These are phyloP conservation scores for Peromyscus leucopus DNA, from an alignment of 2,113 vertebrate genomes.

Conservation along the genomic window DNA sequence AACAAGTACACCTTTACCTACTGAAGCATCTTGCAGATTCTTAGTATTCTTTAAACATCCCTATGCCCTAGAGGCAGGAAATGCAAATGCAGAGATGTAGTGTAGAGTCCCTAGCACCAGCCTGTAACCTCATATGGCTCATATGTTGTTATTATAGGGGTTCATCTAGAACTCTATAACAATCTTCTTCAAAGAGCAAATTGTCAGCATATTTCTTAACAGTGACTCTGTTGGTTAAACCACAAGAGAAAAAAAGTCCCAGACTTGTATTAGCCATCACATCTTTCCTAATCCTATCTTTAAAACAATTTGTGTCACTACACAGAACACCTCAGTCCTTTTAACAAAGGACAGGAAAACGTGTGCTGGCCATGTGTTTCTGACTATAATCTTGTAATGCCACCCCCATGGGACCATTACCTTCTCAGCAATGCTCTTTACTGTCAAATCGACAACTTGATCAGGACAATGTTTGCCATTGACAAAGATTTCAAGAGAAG, in stretches of 20 bases:
- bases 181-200: conserved; percentile 53
- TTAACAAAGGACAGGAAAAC: neutral
- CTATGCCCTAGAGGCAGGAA: conserved; percentile 1
- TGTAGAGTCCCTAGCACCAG: conserved; percentile 9
- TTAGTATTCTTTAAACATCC: neutral
- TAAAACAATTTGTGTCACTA: conserved; percentile 56
- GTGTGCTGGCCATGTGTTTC: neutral
- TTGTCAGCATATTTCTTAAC: conserved; percentile 21
- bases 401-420: neutral
- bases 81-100: neutral
- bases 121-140: conserved; percentile 23
- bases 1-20: neutral
- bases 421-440: neutral
- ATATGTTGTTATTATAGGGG: conserved; percentile 2
- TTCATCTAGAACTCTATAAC: neutral
- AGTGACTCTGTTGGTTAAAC: conserved; percentile 57
- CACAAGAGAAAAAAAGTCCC: neutral
- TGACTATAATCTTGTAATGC: conserved; percentile 4
- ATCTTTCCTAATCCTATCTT: conserved; percentile 52
- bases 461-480: neutral
- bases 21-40: neutral
- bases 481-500: neutral
- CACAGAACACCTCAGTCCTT: neutral
- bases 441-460: neutral
- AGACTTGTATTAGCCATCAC: conserved; percentile 50